A percentile compares a stretch with the other conserved stretches of the same genome.
Conservation (phyloP, 2,888 invertebrate genomes). For the Chromoteleia sp. region DNA sequence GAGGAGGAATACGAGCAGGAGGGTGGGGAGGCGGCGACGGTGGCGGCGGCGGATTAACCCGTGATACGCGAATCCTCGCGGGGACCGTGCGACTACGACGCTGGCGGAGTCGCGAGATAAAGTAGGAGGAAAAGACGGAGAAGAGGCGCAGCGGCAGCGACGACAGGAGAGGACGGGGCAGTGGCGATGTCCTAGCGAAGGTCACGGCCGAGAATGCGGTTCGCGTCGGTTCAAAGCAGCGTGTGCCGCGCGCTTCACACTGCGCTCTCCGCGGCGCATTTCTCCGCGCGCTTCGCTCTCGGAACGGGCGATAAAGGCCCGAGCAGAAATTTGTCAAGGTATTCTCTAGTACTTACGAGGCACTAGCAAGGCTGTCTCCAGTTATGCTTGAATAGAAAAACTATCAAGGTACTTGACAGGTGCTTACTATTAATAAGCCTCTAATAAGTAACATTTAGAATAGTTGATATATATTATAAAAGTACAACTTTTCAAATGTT, state of each 20-base stretch:
- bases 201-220: constrained; percentile 85
- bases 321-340: no score
- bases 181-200: constrained; percentile 85
- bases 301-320: constrained; percentile 20
- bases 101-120: constrained; percentile 38
- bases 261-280: no score
- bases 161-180: constrained; percentile 76
- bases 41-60: constrained; percentile 48
- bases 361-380: neutral
- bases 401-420: no score
- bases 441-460: no score
- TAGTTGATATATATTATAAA: no score
- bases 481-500: no score
- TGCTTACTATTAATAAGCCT: no score
- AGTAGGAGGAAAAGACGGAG: constrained; percentile 51
- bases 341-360: no score
- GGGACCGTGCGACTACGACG: constrained; percentile 33
- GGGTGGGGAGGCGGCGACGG: constrained; percentile 14
- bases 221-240: constrained; percentile 82
- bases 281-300: neutral
- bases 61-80: constrained; percentile 42
- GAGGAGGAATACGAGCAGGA: neutral
- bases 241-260: constrained; percentile 77
- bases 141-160: constrained; percentile 3
- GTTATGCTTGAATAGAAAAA: no score